Base-by-base conservation (phyloP, 2,113 vertebrate species). In the Diphyllodes magnificus region DNA sequence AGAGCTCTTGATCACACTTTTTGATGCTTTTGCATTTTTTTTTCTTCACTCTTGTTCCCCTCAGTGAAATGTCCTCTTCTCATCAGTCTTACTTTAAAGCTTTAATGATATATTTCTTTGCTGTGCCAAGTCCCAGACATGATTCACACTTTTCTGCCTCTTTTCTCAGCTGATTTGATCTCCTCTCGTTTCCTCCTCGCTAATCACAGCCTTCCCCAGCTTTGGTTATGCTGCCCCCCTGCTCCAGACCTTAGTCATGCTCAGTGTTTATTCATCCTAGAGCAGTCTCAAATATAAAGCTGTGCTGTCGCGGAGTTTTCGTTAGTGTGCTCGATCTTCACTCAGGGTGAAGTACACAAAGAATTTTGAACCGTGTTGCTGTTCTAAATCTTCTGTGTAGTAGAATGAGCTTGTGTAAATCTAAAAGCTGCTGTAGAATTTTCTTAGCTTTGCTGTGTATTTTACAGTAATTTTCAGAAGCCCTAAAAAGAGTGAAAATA, bases 171-270 rank as follows among this genome's bases (percentile, higher is more conserved):
- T 91, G 86, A 51, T 93, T 50, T 88, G 68, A 69, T 92, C 72
- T 92, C 79, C 59, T 88, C 47, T 94, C 44, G 39, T 93, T 97
- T 96, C 80, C 51, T 93, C 12, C 49, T 91, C 2, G 0, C 86
- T 88, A 86, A 71, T 91, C 83, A 50, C 86, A 90, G 90, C 93
- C 59, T 95, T 94, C 78, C 19, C 91, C 91, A 94, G 91, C 95
- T 97, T 96, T 95, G 96, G 96, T 95, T 95, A 86, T 97, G 94
- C 95, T 96, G 95, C 95, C 92, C 95, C 95, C 94, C 94, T 97
- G 96, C 94, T 97, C 93, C 93, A 90, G 95, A 90, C 59, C 54
- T 94, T 90, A 92, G 96, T 92, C 86, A 88, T 96, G 92, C 83
- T 88, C 88, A 31, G 82, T 73, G 72, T 95, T 95, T 88, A 73